Evolutionary conservation across 2,888 invertebrate genomes (phyloP), one percentile per base, ranked within the genome.

Genomic region (Protonemura montana): DNA sequence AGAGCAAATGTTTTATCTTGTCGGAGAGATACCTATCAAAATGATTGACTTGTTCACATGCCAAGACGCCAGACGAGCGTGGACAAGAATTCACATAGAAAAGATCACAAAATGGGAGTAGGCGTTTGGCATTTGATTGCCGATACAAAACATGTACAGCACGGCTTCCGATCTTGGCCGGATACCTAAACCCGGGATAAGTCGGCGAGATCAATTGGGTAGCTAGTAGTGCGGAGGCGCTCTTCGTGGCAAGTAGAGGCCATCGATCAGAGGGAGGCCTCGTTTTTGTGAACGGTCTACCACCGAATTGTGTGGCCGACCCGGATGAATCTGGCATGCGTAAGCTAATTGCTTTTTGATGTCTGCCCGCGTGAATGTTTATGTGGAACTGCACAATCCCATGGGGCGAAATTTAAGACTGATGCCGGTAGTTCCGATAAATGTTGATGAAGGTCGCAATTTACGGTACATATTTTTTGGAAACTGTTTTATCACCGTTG

Each of bases 251-350:
- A 21, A 10, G 59, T 1, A 59, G 21, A 21, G 59, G 16, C 59
- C 59, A 59, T 59, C 59, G 59, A 59, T 59, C 59, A 59, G 59
- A 10, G 59, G 21, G 21, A 41, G 59, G 59, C 59, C 21, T 7
- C 59, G 59, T 59, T 59, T 59, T 59, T 59, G 59, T 59, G 59
- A 59, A 10, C 21, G 41, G 41, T 59, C 59, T 59, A 59, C 13
- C 59, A 59, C 59, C 59, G 59, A 21, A 13, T 59, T 59, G 59
- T 59, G 59, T 59, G 59, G 16, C 59, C 35, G 10, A 35, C 35
- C 13, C 59, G 59, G 59, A 59, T 59, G 59, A 59, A 59, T 59
- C 59, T 59, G 59, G 59, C 59, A 59, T 59, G 59, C 59, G n/a
- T n/a, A 59, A 10, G 59, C 59, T 59, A 59, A 59, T 59, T 59